phyloP scores from a whole-genome alignment of 1,140 invertebrate genomes.

The Microplitis demolitor region DNA sequence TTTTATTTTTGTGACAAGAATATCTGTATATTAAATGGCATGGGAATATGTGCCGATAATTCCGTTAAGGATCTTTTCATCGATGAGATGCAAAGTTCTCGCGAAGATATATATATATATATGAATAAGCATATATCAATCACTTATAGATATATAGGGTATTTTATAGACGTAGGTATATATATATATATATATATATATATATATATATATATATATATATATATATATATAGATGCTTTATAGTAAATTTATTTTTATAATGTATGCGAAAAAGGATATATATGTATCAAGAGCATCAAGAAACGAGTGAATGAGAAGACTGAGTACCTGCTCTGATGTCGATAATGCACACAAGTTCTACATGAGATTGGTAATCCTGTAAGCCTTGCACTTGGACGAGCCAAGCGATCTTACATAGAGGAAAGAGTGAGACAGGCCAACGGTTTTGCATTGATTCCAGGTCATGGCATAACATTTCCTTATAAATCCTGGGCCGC shows the following conservation, averaged over 20 bases:
- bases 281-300: conserved; percentile 15
- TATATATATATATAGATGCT: no score
- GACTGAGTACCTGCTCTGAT: conserved; percentile 9
- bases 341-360: conserved; percentile 38
- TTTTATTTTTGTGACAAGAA: no score
- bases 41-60: no score
- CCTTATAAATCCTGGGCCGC: conserved; percentile 47
- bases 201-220: no score
- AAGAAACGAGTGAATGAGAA: conserved; percentile 5
- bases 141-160: neutral
- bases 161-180: neutral
- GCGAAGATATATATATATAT: conserved; percentile 32
- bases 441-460: conserved; percentile 55
- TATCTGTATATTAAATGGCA: no score
- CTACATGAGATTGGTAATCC: conserved; percentile 44
- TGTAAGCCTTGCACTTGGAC: conserved; percentile 34
- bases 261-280: conserved; percentile 22
- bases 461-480: conserved; percentile 53
- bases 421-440: conserved; percentile 18
- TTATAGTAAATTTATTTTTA: neutral
- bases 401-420: conserved; percentile 11
- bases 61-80: conserved; percentile 11
- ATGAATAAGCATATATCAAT: conserved; percentile 10
- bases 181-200: no score
- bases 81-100: conserved; percentile 40